Evolutionary conservation across 2,797 vertebrate species (phyloP).

Genomic region (Coreius guichenoti): DNA sequence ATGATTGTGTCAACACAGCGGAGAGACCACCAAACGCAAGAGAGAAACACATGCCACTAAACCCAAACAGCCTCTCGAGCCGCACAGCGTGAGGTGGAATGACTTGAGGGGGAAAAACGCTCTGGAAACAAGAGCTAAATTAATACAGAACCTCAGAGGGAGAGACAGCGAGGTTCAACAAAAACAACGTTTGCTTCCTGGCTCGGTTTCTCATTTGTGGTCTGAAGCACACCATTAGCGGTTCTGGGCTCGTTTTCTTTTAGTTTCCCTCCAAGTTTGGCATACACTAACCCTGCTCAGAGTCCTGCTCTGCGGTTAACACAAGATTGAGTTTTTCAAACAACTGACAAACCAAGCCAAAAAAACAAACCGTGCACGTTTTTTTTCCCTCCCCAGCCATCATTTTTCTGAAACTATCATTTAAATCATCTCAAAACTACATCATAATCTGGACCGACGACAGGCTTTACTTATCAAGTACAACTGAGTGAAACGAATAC

Average conservation of each 20-base stretch:
- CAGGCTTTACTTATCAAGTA: slow-evolving; percentile 21
- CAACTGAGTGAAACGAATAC: neutral
- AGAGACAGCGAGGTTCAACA: slow-evolving; percentile 51
- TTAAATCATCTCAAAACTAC: slow-evolving; percentile 10
- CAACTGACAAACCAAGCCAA: slow-evolving; percentile 42
- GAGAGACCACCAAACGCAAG: slow-evolving; percentile 51
- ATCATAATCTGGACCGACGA: slow-evolving; percentile 24
- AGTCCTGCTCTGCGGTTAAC: slow-evolving; percentile 55
- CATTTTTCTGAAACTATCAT: neutral
- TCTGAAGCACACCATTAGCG: slow-evolving; percentile 61
- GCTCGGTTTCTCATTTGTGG: slow-evolving; percentile 55
- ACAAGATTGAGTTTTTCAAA: slow-evolving; percentile 57
- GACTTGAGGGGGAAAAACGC: slow-evolving; percentile 38
- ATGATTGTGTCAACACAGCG: neutral
- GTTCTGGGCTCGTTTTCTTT: slow-evolving; percentile 60
- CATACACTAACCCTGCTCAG: slow-evolving; percentile 30
- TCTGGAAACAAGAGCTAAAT: slow-evolving; percentile 58
- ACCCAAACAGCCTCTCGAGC: slow-evolving; percentile 15
- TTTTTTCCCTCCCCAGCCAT: neutral
- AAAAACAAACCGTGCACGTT: slow-evolving; percentile 12
- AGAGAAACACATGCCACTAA: slow-evolving; percentile 11
- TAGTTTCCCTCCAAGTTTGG: slow-evolving; percentile 50
- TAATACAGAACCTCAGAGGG: slow-evolving; percentile 44
- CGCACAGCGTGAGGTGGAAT: slow-evolving; percentile 28
- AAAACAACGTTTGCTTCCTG: slow-evolving; percentile 60